These are phyloP conservation scores for Chloroceryle inda DNA, from an alignment of 2,797 vertebrate genomes.

Conservation along the genomic window DNA sequence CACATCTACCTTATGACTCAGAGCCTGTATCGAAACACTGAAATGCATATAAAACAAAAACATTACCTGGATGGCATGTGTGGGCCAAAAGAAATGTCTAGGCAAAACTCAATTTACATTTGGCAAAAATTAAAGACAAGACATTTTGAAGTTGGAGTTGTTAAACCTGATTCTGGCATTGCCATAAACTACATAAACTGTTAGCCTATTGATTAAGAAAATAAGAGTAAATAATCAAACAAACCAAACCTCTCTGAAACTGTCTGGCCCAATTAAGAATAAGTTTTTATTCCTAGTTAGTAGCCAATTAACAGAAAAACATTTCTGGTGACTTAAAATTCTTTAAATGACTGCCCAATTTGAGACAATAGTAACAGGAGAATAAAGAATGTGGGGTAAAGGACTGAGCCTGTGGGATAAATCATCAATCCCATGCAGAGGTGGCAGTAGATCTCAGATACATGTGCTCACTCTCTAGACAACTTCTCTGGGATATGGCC, in stretches of 20 bases:
- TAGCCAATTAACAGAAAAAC: neutral
- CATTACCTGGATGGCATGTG: neutral
- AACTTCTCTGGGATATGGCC: neutral
- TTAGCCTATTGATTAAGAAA: neutral
- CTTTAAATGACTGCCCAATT: neutral
- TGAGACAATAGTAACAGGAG: neutral
- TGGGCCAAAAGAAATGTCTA: neutral
- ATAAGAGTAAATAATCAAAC: neutral
- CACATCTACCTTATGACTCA: neutral
- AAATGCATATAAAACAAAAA: neutral
- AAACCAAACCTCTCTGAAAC: neutral
- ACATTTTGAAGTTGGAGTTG: neutral
- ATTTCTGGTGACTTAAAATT: neutral
- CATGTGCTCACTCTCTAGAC: fast-evolving
- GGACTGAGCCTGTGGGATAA: neutral
- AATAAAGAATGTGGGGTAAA: neutral
- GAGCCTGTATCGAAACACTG: neutral
- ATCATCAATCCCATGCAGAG: neutral
- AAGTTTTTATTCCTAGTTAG: fast-evolving
- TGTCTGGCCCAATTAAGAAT: neutral
- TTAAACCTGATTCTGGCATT: neutral
- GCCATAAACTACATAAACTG: neutral
- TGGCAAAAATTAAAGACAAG: neutral
- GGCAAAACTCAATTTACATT: neutral
- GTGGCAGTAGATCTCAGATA: neutral